Base-by-base conservation (phyloP, 1,140 invertebrate species). In the Druon quercuslanigerum region DNA sequence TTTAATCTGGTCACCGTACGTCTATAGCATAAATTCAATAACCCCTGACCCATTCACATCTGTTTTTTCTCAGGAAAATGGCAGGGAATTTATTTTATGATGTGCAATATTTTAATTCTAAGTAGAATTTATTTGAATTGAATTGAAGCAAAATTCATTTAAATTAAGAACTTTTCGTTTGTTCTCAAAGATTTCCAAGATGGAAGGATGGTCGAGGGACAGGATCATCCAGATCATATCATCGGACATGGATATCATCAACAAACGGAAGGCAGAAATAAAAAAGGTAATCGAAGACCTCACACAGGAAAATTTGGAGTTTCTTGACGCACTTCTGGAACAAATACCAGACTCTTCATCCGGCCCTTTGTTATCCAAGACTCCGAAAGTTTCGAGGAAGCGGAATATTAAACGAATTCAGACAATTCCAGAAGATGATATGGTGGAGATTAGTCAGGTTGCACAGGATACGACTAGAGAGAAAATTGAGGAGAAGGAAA, bases 401-500 rank as follows among this genome's bases (percentile, higher is more conserved):
- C 85, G 50, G 76, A 76, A 19, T 13, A 8, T 78, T 11, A 79
- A 84, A 60, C 83, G 76, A 75, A 90, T 90, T 2, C 82, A 87
- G 71, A 85, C 89, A 2, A 91, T 91, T 75, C 89, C 84, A 9
- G 90, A 91, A 74, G 50, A 91, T 77, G 78, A 83, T 25, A 73
- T 87, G 8, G 72, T 79, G 0, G 46, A 77, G 20, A 25, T 19
- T 9, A 75, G 40, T 51, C 56, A 46, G 19, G n/a, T 56, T 19
- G 40, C 73, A 7, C 19, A 76, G 19, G 50, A 17, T 40, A 19
- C 25, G 14, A 6, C 20, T 14, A 51, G 54, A 56, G n/a, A 54
- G 56, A 3, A 50, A 7, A 25, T 19, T 4, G 33, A 25, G 17
- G 46, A 51, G 7, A 75, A 76, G 11, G 72, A 70, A 12, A 51